Conservation (phyloP, 1,140 invertebrate species). For the Hyphantria cunea region DNA sequence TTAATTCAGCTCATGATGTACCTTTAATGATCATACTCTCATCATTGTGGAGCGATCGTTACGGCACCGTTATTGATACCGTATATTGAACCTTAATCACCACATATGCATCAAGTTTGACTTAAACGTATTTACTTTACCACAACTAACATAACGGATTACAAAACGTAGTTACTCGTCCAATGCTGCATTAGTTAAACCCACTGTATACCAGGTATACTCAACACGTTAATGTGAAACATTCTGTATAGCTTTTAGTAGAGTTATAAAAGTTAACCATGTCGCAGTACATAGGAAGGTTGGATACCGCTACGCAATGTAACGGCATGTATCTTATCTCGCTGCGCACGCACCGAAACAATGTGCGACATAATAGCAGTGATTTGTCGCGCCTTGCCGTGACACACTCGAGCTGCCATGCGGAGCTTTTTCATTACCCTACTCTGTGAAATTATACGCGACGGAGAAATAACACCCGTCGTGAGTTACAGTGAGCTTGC, state of each 20-base stretch:
- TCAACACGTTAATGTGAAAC: too few relatives aligned
- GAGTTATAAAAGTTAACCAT: background rate
- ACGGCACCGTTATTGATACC: background rate
- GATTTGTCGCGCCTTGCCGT: background rate
- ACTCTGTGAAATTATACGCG: too few relatives aligned
- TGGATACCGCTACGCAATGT: background rate
- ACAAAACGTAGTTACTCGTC: too few relatives aligned
- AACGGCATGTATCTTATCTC: background rate
- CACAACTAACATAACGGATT: background rate
- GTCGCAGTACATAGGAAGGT: background rate
- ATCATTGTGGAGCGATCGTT: too few relatives aligned
- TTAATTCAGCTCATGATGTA: too few relatives aligned
- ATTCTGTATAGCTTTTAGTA: background rate
- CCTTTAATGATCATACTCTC: too few relatives aligned
- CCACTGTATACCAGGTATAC: too few relatives aligned
- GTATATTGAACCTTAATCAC: background rate
- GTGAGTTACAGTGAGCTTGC: background rate
- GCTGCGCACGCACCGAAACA: background rate
- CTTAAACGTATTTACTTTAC: background rate
- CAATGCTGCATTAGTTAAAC: background rate
- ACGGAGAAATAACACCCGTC: background rate
- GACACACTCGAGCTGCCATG: background rate
- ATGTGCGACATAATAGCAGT: background rate
- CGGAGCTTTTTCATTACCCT: background rate
- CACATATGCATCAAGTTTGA: background rate